phyloP scores from a whole-genome alignment of 2,797 vertebrate species.

The Chrysocyon brachyurus region DNA sequence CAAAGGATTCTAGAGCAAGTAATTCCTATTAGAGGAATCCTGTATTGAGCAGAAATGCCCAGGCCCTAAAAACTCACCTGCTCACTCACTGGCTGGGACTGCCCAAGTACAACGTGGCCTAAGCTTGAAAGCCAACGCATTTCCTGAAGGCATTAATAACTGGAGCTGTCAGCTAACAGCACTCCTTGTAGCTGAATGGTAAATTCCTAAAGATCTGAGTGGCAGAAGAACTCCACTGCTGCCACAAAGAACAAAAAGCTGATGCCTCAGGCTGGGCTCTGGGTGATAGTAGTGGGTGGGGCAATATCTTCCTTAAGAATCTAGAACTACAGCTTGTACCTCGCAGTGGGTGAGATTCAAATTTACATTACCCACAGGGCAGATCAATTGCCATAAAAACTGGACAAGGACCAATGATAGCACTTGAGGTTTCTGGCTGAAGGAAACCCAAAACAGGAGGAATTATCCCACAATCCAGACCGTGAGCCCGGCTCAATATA shows the following conservation, averaged over 20 bases:
- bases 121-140: background rate
- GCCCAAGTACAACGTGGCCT: background rate
- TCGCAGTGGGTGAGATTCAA: background rate
- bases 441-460: conserved; percentile 1
- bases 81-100: background rate
- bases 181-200: background rate
- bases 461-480: background rate
- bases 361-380: background rate
- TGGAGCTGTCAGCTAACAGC: background rate
- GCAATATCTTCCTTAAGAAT: background rate
- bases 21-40: background rate
- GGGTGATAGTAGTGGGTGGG: background rate
- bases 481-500: background rate
- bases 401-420: background rate
- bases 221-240: background rate
- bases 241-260: background rate
- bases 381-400: conserved; percentile 38
- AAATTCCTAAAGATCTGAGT: background rate
- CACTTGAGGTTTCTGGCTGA: conserved; percentile 29
- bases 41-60: background rate
- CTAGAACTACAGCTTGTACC: background rate
- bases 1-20: background rate
- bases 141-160: background rate
- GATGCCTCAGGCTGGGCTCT: background rate
- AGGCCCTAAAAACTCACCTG: background rate